Evolutionary conservation across 64 coral and sea anemone species (phyloP), one percentile per base, ranked within the genome.

Genomic region (Cladopsammia gracilis): DNA sequence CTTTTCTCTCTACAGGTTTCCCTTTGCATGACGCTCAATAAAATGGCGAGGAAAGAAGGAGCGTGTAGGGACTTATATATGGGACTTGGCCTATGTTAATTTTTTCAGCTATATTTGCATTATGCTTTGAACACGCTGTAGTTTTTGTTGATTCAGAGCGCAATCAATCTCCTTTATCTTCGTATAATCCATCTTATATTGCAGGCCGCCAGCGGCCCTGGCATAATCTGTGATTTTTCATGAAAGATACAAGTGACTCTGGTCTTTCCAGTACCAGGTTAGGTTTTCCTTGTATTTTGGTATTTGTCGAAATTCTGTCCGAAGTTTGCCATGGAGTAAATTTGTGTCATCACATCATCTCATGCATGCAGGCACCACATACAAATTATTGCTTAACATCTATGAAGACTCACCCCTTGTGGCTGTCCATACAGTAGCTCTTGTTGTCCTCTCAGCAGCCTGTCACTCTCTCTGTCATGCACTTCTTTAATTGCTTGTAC

Each of bases 401-500:
- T 5, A 56, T 7, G 7, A 56, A 56, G 7, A 49, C 72, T 50
- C 6, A 75, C 72, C 46, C 16, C 72, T 9, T 7, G 46, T 19
- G 48, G 44, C 62, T 84, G 80, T 67, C 44, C 80, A 84, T 84
- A 68, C 62, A 84, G 90, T 51, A 92, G 46, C 4, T 92, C 82
- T 54, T 86, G 71, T 12, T 87, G 81, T 26, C 75, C 71, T 58
- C 74, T 83, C 44, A 93, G 4, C 1, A 93, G 12, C 20, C 48
- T 52, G 52, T 85, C 66, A 16, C 85, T 85, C 47, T 93, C 91
- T 59, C 80, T 86, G 47, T 87, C 80, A 73, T 93, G 85, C 20
- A 86, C 70, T 46, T 93, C 91, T 64, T 60, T 64, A 8, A 93
- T 65, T 19, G 80, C 83, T 25, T 75, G 91, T 8, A 93, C 71